A percentile compares a stretch with the other conserved stretches of the same genome.
Conservation (phyloP, 2,113 vertebrate genomes). For the Strix uralensis region DNA sequence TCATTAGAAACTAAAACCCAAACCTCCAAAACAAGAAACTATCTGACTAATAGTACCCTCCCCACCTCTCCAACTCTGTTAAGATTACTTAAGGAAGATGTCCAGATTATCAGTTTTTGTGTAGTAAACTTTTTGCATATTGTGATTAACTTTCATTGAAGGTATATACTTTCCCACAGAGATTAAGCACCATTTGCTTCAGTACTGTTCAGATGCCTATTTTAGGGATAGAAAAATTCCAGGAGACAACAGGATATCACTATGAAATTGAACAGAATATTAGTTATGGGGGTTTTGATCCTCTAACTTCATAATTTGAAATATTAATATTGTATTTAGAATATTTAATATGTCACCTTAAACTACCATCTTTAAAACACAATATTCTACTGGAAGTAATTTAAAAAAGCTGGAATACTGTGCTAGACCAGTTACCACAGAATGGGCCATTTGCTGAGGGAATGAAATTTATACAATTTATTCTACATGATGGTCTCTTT, state of each 20-base stretch:
- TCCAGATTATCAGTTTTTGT: neutral
- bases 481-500: neutral
- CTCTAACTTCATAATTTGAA: neutral
- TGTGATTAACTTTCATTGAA: conserved; percentile 54
- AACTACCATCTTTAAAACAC: neutral
- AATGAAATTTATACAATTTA: neutral
- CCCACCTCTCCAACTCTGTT: neutral
- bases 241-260: neutral
- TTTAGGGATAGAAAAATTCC: conserved; percentile 11
- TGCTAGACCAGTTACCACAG: neutral
- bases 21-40: neutral
- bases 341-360: neutral
- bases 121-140: conserved; percentile 17
- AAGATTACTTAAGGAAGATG: neutral
- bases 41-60: neutral
- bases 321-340: neutral
- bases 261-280: neutral
- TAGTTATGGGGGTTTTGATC: neutral
- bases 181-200: conserved; percentile 18
- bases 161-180: conserved; percentile 9
- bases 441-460: neutral
- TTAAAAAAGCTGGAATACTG: neutral
- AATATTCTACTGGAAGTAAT: neutral
- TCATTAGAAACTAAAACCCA: neutral
- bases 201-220: neutral